Conservation (phyloP, 92 coral and sea anemone species). For the Porites evermanni region DNA sequence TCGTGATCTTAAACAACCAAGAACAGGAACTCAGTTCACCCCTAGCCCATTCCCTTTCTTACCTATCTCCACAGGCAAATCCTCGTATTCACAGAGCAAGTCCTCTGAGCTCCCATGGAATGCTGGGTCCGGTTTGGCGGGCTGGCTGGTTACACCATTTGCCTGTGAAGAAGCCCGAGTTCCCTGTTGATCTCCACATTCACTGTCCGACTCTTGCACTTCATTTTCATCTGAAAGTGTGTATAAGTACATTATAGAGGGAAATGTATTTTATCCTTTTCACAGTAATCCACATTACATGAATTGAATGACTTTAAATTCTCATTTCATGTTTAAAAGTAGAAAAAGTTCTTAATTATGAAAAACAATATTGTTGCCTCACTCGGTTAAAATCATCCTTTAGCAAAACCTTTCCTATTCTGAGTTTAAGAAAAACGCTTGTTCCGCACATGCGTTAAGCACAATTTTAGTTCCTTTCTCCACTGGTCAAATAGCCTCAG, state of each 20-base stretch:
- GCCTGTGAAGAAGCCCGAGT: not conserved
- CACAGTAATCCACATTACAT: no score
- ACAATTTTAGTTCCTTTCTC: no score
- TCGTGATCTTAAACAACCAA: no score
- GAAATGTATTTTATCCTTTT: not conserved
- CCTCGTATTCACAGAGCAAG: slow-evolving; percentile 18
- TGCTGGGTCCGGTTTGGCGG: not conserved
- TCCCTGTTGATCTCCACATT: not conserved
- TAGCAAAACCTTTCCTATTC: no score
- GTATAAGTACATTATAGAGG: not conserved
- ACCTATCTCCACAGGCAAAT: slow-evolving; percentile 39
- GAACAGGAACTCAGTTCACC: not conserved
- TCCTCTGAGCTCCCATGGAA: slow-evolving; percentile 33
- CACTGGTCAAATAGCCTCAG: no score
- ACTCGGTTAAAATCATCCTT: no score
- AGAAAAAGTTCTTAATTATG: no score
- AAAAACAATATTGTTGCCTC: no score
- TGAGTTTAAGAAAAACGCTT: no score
- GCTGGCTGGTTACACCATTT: not conserved
- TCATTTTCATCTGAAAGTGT: not conserved
- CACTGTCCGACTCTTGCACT: not conserved
- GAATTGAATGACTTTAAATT: no score
- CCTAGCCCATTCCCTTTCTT: not conserved
- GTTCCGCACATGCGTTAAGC: no score
- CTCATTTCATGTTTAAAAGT: no score